These are phyloP conservation scores for Forbesichthys papilliferus DNA, from an alignment of 2,113 vertebrate genomes.

Conservation along the genomic window DNA sequence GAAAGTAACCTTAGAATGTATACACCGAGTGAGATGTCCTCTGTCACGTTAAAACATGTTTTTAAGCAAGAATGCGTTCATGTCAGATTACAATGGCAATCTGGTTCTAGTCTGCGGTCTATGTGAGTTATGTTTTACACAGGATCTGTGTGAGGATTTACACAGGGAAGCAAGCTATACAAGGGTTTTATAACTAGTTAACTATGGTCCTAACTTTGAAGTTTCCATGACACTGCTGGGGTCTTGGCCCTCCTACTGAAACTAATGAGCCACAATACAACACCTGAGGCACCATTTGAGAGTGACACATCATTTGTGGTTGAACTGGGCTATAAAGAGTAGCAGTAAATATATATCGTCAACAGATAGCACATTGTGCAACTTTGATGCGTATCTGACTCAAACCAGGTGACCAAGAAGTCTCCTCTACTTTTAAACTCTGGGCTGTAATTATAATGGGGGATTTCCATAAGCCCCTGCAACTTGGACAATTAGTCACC, in stretches of 20 bases:
- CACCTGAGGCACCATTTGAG: slow-evolving; percentile 29
- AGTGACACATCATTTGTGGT: slow-evolving; percentile 16
- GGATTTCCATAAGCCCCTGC: background rate
- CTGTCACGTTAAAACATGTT: too few species aligned
- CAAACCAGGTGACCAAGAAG: slow-evolving; percentile 9
- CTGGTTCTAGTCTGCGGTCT: too few species aligned
- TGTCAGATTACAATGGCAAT: too few species aligned
- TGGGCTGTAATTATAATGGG: slow-evolving; percentile 40
- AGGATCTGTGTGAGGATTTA: slow-evolving; percentile 1
- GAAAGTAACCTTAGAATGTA: too few species aligned
- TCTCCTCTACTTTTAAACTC: background rate
- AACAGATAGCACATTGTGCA: background rate
- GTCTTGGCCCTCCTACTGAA: background rate
- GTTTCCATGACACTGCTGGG: too few species aligned
- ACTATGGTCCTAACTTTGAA: too few species aligned
- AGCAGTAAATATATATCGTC: background rate
- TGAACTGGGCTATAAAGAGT: slow-evolving; percentile 13
- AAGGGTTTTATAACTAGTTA: too few species aligned
- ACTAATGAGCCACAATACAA: background rate
- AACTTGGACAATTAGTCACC: too few species aligned
- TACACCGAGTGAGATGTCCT: too few species aligned
- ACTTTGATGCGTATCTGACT: slow-evolving; percentile 50
- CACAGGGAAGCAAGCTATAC: background rate
- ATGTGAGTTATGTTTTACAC: too few species aligned
- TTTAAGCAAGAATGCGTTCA: too few species aligned